phyloP scores from a whole-genome alignment of 2,888 invertebrate species.

The Nasonovia ribisnigri region DNA sequence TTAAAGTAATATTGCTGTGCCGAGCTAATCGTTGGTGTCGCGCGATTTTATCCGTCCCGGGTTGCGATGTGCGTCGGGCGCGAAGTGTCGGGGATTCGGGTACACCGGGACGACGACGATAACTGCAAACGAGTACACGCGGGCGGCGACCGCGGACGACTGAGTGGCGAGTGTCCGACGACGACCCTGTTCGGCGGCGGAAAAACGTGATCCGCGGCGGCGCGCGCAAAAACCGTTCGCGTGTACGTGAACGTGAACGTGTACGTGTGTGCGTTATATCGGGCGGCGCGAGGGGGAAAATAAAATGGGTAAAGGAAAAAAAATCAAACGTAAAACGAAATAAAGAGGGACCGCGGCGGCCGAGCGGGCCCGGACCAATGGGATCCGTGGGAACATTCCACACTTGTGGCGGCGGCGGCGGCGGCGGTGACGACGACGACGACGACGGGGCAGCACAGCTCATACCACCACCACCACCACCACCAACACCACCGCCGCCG shows the following conservation, averaged over 20 bases:
- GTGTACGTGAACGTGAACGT: not conserved
- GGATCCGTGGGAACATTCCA: conserved; percentile 64
- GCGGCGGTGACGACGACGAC: not conserved
- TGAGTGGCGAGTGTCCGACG: not conserved
- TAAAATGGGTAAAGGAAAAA: not conserved
- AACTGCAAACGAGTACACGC: not conserved
- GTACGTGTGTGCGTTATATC: not conserved
- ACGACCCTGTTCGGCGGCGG: not conserved
- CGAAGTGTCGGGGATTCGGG: not conserved
- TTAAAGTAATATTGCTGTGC: no score
- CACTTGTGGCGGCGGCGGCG: conserved; percentile 55
- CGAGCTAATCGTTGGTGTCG: not conserved
- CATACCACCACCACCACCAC: not conserved
- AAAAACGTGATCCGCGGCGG: conserved; percentile 31
- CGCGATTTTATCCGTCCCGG: not conserved
- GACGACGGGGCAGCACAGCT: conserved; percentile 9
- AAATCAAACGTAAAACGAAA: conserved; percentile 7
- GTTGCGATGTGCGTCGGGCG: not conserved
- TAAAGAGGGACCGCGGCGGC: conserved; percentile 11
- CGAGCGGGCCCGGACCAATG: conserved; percentile 40
- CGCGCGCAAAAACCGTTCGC: conserved; percentile 31
- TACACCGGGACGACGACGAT: not conserved
- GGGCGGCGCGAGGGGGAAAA: not conserved
- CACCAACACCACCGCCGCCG: not conserved
- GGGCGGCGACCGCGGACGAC: conserved; percentile 30